phyloP scores from a whole-genome alignment of 2,888 invertebrate genomes.

The Ectropis crepuscularia region DNA sequence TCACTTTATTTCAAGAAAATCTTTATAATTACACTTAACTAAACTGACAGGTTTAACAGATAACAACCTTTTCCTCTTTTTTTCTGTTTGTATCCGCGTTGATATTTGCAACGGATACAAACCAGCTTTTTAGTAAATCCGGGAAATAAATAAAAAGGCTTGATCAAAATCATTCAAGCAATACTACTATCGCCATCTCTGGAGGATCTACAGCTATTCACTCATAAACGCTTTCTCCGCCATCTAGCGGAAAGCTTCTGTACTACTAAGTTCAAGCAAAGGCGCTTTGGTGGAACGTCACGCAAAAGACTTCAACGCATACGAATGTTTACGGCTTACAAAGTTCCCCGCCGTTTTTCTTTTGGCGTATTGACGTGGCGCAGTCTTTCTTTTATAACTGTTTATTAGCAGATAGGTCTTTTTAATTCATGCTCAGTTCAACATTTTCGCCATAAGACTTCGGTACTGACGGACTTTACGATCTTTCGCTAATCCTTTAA shows the following conservation, averaged over 20 bases:
- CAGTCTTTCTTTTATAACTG: too few relatives aligned
- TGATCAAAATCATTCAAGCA: constrained; percentile 30
- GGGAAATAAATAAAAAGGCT: too few relatives aligned
- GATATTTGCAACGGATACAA: too few relatives aligned
- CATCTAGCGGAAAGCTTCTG: constrained; percentile 59
- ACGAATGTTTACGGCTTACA: background rate
- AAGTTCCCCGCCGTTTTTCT: too few relatives aligned
- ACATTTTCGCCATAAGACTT: too few relatives aligned
- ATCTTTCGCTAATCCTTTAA: too few relatives aligned
- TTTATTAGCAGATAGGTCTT: too few relatives aligned
- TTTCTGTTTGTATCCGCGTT: background rate
- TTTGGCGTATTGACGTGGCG: too few relatives aligned
- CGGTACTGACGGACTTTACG: too few relatives aligned
- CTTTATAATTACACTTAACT: constrained; percentile 1
- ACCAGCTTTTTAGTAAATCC: too few relatives aligned
- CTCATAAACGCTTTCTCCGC: constrained; percentile 36
- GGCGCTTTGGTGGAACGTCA: constrained; percentile 11
- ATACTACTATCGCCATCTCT: constrained; percentile 63
- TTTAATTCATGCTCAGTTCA: too few relatives aligned
- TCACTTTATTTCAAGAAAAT: constrained; percentile 7
- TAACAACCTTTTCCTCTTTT: background rate
- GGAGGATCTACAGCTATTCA: constrained; percentile 17
- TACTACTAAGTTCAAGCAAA: constrained; percentile 35
- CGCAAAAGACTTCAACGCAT: constrained; percentile 32
- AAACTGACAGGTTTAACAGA: background rate